These are phyloP conservation scores for Plemyria rubiginata DNA, from an alignment of 2,888 invertebrate genomes.

Conservation along the genomic window DNA sequence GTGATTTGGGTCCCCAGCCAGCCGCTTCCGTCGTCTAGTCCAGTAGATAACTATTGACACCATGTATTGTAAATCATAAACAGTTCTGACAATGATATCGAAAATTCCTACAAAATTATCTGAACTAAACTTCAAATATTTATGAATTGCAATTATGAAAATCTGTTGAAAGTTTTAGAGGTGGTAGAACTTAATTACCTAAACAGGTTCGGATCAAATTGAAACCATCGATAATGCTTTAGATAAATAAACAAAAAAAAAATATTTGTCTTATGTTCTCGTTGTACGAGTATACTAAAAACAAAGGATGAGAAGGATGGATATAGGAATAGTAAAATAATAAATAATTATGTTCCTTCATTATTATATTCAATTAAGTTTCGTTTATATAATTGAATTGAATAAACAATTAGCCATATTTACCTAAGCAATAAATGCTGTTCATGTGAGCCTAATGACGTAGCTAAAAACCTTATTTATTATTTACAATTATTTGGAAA, in stretches of 20 bases:
- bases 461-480: constrained; percentile 71
- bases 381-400: constrained; percentile 81
- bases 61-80: constrained; percentile 42
- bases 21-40: constrained; percentile 66
- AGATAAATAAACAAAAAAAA: too few relatives aligned
- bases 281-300: too few relatives aligned
- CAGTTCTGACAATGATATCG: constrained; percentile 3
- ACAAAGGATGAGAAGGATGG: too few relatives aligned
- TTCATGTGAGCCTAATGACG: constrained; percentile 81
- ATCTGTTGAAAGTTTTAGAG: too few relatives aligned
- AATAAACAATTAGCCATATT: constrained; percentile 83
- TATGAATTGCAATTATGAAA: too few relatives aligned
- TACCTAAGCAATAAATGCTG: constrained; percentile 78
- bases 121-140: background rate
- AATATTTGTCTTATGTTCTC: too few relatives aligned
- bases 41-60: constrained; percentile 68
- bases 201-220: too few relatives aligned
- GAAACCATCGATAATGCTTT: too few relatives aligned
- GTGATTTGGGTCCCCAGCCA: constrained; percentile 79
- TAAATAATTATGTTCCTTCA: constrained; percentile 45
- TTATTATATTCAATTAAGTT: constrained; percentile 81
- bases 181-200: too few relatives aligned
- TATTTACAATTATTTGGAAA: constrained; percentile 84
- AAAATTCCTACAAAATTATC: background rate
- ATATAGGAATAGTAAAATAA: constrained; percentile 10